A percentile compares a stretch with the other conserved stretches of the same genome.
phyloP scores from a whole-genome alignment of 2,888 invertebrate species.

The Ariolimax columbianus region DNA sequence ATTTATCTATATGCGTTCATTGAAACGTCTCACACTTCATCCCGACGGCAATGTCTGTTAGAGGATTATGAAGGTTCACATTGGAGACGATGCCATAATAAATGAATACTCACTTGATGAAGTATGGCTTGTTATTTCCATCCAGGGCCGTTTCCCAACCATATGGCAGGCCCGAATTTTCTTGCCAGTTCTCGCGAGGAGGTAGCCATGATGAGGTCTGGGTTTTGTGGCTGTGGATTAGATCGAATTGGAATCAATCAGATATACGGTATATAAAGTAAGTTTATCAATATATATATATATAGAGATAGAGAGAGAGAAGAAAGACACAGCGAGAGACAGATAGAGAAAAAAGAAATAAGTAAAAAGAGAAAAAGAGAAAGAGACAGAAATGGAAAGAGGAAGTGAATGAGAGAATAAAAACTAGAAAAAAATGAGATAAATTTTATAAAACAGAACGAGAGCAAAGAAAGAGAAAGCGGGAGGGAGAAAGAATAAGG shows the following conservation, averaged over 20 bases:
- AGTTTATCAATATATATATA: too few relatives aligned
- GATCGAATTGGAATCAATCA: background rate
- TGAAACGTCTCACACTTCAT: too few relatives aligned
- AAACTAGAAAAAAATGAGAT: too few relatives aligned
- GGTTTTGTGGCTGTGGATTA: slow-evolving; percentile 86
- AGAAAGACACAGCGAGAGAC: background rate
- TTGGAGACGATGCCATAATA: too few relatives aligned
- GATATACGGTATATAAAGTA: background rate
- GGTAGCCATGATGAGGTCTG: slow-evolving; percentile 92
- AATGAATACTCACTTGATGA: slow-evolving; percentile 89
- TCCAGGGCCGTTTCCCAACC: slow-evolving; percentile 95
- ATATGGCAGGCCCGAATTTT: slow-evolving; percentile 85
- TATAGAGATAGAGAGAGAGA: background rate
- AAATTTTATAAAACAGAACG: too few relatives aligned
- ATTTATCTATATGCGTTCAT: too few relatives aligned
- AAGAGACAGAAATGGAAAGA: background rate
- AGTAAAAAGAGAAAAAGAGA: background rate
- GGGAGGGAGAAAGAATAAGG: too few relatives aligned
- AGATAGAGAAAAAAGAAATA: background rate
- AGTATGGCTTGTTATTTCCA: slow-evolving; percentile 88
- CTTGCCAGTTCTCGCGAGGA: slow-evolving; percentile 89
- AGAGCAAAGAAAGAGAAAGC: too few relatives aligned
- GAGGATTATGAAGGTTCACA: too few relatives aligned
- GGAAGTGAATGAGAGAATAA: too few relatives aligned
- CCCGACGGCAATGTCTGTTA: too few relatives aligned